phyloP scores from a whole-genome alignment of 2,797 vertebrate genomes.

The Dendrocincla fuliginosa region DNA sequence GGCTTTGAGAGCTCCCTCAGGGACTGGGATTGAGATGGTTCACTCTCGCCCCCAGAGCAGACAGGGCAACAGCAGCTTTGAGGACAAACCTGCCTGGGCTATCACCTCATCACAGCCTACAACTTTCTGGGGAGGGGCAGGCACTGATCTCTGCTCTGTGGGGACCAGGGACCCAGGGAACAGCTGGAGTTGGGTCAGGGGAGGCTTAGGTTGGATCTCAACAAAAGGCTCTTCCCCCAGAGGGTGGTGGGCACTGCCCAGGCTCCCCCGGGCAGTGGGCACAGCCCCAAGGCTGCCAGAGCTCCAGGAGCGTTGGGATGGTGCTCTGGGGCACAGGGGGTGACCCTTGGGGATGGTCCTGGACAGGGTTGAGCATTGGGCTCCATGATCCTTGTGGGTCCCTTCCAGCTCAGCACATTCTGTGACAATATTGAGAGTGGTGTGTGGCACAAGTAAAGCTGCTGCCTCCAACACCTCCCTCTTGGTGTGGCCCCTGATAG shows the following conservation, averaged over 20 bases:
- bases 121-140: too few relatives aligned
- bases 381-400: neutral
- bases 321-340: neutral
- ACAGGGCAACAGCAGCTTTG: neutral
- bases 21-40: neutral
- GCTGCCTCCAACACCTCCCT: neutral
- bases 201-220: too few relatives aligned
- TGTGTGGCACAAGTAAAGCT: neutral
- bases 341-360: neutral
- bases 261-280: neutral
- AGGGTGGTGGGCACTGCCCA: neutral
- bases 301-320: neutral
- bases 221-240: neutral
- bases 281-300: neutral
- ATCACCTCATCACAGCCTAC: neutral
- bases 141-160: too few relatives aligned
- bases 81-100: neutral
- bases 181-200: too few relatives aligned
- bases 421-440: neutral
- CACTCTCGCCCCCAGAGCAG: fast-evolving
- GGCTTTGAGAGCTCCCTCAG: neutral
- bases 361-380: neutral
- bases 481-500: neutral
- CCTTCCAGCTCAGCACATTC: neutral
- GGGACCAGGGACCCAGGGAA: too few relatives aligned